These are phyloP conservation scores for Trinorchestia longiramus DNA, from an alignment of 1,140 invertebrate species.

Conservation along the genomic window DNA sequence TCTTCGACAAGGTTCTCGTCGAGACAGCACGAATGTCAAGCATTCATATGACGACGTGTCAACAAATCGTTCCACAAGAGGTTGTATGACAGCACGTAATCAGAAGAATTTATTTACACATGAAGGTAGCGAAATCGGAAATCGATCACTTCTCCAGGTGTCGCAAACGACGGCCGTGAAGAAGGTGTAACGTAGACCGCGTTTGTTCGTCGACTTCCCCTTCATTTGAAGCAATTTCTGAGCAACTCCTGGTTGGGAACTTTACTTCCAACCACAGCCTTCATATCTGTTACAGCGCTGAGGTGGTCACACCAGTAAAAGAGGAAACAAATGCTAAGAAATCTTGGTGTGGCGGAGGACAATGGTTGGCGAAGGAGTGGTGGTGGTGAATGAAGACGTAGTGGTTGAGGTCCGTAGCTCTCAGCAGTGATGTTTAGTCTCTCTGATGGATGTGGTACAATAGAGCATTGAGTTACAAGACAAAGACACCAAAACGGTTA, in stretches of 20 bases:
- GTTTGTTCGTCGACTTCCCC: background rate
- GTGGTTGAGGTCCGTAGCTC: background rate
- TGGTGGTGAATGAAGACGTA: background rate
- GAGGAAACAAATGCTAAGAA: background rate
- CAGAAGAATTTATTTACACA: background rate
- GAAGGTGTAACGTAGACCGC: background rate
- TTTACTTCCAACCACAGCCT: background rate
- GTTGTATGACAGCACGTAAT: background rate
- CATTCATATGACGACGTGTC: background rate
- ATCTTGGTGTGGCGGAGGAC: background rate
- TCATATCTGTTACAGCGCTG: background rate
- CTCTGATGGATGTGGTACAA: slow-evolving; percentile 37
- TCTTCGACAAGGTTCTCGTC: background rate
- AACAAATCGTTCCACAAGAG: background rate
- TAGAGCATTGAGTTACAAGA: background rate
- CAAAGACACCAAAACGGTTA: background rate
- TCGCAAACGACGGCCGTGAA: background rate
- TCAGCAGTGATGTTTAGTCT: background rate
- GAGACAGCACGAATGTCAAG: background rate
- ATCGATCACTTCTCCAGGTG: background rate
- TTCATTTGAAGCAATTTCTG: background rate
- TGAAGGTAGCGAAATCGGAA: background rate
- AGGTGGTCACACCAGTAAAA: background rate
- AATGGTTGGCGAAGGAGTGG: background rate
- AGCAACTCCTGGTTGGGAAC: background rate